Evolutionary conservation across 2,113 vertebrate genomes (phyloP).

Genomic region (Proterorhinus semilunaris): DNA sequence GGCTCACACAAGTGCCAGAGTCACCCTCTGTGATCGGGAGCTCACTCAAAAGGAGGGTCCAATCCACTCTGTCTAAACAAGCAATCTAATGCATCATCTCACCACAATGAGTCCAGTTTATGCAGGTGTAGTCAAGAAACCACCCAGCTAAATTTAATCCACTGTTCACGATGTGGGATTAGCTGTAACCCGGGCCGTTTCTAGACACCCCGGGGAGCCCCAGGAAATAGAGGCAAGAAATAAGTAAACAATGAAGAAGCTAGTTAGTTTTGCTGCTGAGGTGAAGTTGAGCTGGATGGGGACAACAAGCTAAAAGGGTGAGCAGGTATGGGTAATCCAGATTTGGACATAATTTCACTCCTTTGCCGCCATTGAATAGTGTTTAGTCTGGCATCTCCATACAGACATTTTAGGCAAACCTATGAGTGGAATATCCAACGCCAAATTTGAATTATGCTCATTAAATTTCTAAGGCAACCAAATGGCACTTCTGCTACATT

Average conservation of each 20-base stretch:
- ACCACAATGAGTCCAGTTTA: constrained; percentile 10
- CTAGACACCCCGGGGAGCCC: neutral
- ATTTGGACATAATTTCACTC: neutral
- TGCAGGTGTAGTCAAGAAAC: neutral
- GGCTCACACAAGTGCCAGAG: constrained; percentile 51
- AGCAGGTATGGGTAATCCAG: neutral
- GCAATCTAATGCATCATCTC: constrained; percentile 24
- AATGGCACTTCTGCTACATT: neutral
- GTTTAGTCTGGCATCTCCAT: neutral
- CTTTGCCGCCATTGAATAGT: neutral
- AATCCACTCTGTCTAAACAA: constrained; percentile 42
- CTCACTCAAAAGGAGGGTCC: constrained; percentile 39
- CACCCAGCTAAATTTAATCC: neutral
- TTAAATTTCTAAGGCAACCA: constrained; percentile 3
- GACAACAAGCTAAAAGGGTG: too few species aligned
- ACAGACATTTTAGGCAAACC: neutral
- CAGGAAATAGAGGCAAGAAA: too few species aligned
- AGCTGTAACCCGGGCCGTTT: neutral
- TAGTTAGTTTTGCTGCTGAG: too few species aligned
- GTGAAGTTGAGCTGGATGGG: too few species aligned
- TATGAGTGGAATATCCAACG: neutral
- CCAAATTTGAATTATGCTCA: neutral
- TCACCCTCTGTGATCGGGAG: constrained; percentile 47
- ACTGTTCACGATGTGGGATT: neutral
- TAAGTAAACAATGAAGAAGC: too few species aligned